Evolutionary conservation across 2,113 vertebrate species (phyloP).

Genomic region (Amphiprion ocellaris): DNA sequence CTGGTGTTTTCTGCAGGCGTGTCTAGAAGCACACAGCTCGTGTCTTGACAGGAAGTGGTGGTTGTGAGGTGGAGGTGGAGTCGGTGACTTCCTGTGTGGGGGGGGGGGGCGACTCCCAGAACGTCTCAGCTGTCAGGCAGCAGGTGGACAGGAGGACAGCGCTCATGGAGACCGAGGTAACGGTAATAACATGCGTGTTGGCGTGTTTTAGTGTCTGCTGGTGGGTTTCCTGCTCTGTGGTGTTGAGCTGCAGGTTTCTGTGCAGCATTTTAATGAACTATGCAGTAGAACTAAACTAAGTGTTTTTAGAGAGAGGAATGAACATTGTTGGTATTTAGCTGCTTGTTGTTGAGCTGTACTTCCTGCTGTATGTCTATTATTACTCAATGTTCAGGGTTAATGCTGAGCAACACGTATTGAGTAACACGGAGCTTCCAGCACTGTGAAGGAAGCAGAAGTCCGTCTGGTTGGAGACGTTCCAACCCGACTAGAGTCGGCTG

Average conservation of each 20-base stretch:
- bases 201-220: too few relatives aligned
- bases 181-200: too few relatives aligned
- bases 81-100: slow-evolving; percentile 39
- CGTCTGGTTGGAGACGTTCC: too few relatives aligned
- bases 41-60: slow-evolving; percentile 84
- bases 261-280: too few relatives aligned
- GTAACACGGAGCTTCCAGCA: slow-evolving; percentile 18
- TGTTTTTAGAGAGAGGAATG: too few relatives aligned
- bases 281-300: too few relatives aligned
- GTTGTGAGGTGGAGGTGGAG: slow-evolving; percentile 41
- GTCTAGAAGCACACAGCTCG: slow-evolving; percentile 15
- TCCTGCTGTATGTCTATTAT: background rate
- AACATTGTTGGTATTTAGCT: background rate
- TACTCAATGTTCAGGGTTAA: slow-evolving; percentile 24
- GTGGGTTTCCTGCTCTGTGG: too few relatives aligned
- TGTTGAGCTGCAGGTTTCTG: too few relatives aligned
- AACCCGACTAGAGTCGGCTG: too few relatives aligned
- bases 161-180: slow-evolving; percentile 86
- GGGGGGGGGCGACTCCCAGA: slow-evolving; percentile 27
- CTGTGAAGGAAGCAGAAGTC: background rate
- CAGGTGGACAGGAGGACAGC: too few relatives aligned
- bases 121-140: too few relatives aligned
- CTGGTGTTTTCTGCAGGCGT: background rate
- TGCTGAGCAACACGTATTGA: slow-evolving; percentile 29
- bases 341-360: background rate